Conservation (phyloP, 1,140 invertebrate genomes). For the Drosophila serrata region DNA sequence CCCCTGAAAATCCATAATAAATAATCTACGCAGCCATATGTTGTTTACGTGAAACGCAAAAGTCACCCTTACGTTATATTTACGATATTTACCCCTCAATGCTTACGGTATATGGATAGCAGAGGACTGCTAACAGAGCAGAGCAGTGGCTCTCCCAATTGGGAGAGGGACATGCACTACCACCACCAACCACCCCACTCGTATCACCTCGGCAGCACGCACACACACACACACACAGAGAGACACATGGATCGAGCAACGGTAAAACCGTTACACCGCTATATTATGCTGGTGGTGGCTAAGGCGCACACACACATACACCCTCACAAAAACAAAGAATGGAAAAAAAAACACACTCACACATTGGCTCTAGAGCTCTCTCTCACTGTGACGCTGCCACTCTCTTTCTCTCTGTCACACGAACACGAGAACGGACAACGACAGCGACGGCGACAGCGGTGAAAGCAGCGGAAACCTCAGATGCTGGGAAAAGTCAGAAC, state of each 20-base stretch:
- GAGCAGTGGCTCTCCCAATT: constrained; percentile 63
- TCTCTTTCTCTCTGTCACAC: constrained; percentile 30
- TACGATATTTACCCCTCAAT: constrained; percentile 27
- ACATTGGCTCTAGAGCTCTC: constrained; percentile 25
- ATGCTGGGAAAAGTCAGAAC: constrained; percentile 47
- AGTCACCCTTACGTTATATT: constrained; percentile 65
- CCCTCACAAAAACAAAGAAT: not conserved
- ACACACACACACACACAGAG: too few relatives aligned
- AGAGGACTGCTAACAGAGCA: constrained; percentile 14
- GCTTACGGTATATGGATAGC: constrained; percentile 54
- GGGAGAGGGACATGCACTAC: constrained; percentile 48
- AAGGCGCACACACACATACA: constrained; percentile 39
- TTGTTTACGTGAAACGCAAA: constrained; percentile 15
- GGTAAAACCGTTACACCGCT: constrained; percentile 73
- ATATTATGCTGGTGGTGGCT: constrained; percentile 76
- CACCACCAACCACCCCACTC: constrained; percentile 49
- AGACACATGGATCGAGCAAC: constrained; percentile 42
- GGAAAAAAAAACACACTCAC: not conserved
- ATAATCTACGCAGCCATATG: constrained; percentile 21
- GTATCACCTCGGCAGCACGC: constrained; percentile 53
- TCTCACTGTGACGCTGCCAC: constrained; percentile 15
- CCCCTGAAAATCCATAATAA: constrained; percentile 12
- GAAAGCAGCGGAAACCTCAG: constrained; percentile 45
- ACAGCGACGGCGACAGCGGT: constrained; percentile 16
- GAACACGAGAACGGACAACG: constrained; percentile 27